Base-by-base conservation (phyloP, 2,113 vertebrate species). In the Spermophilus dauricus region DNA sequence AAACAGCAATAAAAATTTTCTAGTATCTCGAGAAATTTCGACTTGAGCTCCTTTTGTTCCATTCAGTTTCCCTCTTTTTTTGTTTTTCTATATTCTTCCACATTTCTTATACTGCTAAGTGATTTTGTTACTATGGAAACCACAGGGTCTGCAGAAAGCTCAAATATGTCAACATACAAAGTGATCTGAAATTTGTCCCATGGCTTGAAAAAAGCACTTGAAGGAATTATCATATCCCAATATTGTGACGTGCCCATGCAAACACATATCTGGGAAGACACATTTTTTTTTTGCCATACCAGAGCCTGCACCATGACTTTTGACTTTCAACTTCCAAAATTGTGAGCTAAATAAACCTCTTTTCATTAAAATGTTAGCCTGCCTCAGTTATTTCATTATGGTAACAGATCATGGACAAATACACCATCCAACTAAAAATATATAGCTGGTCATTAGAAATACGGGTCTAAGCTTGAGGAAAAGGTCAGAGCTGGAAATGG, bases 91-190 rank as follows among this genome's bases (percentile, higher is more conserved):
- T 93, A 80, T 89, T 91, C 76, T 88, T 93, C 89, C 86, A 67
- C 3, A 20, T 78, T 94, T 96, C 67, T 95, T 96, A 94, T 69
- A 85, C 81, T 56, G n/a, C 72, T 76, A 95, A 97, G 76, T 95
- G 84, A 89, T 94, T 93, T 86, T 73, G 84, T 98, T 96, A 81
- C 97, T 96, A 96, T 97, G 96, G 97, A 97, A 96, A 98, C 97
- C 73, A 95, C 67, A 78, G 30, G 34, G 69, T 45, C 87, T 93
- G 45, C 87, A 78, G 82, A 91, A 96, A 96, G 81, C 92, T 94
- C 92, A 95, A 84, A 92, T 84, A 69, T 96, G 82, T 86, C 61
- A 96, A 89, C 42, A 94, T 94, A 95, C 42, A 88, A 95, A 96
- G 87, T 80, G 94, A 91, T 91, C 84, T 96, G 88, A 97, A 95